phyloP scores from a whole-genome alignment of 1,140 invertebrate genomes.

The Brachionus koreanus region DNA sequence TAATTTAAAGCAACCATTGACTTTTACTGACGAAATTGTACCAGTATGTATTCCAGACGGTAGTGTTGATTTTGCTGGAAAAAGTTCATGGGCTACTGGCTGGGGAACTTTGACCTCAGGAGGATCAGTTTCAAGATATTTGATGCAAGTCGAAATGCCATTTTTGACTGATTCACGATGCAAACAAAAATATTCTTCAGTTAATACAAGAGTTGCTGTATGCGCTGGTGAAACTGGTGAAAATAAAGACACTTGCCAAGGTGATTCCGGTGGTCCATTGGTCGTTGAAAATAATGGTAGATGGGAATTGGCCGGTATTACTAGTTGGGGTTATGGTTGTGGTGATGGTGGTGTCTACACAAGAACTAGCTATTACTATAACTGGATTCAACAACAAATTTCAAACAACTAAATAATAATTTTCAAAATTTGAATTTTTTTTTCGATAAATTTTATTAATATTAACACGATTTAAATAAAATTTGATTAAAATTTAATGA shows the following conservation, averaged over 20 bases:
- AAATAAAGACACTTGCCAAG: conserved; percentile 27
- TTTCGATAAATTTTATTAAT: neutral
- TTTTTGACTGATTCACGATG: conserved; percentile 24
- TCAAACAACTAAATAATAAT: neutral
- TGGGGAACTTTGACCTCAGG: conserved; percentile 30
- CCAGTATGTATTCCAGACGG: conserved; percentile 43
- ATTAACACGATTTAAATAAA: neutral
- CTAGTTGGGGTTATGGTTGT: conserved; percentile 28
- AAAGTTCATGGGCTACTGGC: conserved; percentile 40
- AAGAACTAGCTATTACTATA: neutral
- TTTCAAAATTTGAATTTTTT: neutral
- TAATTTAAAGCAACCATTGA: neutral
- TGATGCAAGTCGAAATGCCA: conserved; percentile 40
- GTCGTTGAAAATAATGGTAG: neutral
- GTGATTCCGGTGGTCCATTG: conserved; percentile 45
- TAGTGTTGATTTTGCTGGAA: neutral
- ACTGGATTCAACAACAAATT: conserved; percentile 7
- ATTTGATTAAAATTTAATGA: neutral
- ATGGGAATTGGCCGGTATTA: conserved; percentile 35
- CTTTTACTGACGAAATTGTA: conserved; percentile 6
- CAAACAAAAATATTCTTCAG: conserved; percentile 19
- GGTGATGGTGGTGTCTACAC: conserved; percentile 45
- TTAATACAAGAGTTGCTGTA: neutral
- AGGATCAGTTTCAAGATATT: conserved; percentile 27
- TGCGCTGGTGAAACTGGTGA: conserved; percentile 38